phyloP scores from a whole-genome alignment of 2,113 vertebrate species.

The Alethe diademata region DNA sequence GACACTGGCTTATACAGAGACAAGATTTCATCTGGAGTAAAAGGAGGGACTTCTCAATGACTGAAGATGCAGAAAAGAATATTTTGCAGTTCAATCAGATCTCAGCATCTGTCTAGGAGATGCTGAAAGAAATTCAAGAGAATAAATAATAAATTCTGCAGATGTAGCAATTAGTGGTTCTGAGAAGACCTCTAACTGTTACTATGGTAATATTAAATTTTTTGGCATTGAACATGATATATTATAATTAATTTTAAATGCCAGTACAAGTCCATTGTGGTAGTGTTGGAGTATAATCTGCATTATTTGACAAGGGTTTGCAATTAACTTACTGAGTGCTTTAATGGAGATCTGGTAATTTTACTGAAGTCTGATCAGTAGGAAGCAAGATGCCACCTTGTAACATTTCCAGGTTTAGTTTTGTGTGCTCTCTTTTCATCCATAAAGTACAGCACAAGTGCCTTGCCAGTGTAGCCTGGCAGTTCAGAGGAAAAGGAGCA shows the following conservation, averaged over 20 bases:
- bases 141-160: neutral
- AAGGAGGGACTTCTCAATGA: neutral
- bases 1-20: neutral
- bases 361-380: neutral
- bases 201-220: neutral
- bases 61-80: neutral
- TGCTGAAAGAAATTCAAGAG: neutral
- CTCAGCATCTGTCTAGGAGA: neutral
- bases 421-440: neutral
- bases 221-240: neutral
- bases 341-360: neutral
- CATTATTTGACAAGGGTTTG: neutral
- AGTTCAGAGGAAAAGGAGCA: neutral
- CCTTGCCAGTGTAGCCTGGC: neutral
- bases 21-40: neutral
- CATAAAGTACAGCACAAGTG: neutral
- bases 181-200: neutral
- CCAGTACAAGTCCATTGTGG: neutral
- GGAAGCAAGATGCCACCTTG: neutral
- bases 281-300: neutral
- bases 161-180: neutral
- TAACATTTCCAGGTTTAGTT: neutral
- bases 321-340: neutral
- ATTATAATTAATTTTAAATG: slow-evolving; percentile 5
- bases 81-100: neutral